Evolutionary conservation across 1,140 invertebrate species (phyloP).

Genomic region (Drosophila asahinai): DNA sequence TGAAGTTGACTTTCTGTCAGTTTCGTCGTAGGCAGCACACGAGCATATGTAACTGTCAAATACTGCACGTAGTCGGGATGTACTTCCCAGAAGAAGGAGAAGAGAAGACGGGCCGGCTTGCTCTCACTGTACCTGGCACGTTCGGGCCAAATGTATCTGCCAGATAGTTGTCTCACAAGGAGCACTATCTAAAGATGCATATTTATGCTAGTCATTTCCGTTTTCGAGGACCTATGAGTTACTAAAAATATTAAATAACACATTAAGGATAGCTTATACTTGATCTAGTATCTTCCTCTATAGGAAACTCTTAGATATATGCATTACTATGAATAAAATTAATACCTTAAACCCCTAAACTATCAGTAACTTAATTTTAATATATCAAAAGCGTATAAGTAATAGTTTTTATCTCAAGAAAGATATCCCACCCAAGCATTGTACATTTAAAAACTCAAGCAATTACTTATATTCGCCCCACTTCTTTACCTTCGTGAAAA

Average conservation of each 20-base stretch:
- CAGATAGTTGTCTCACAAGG: slow-evolving; percentile 35
- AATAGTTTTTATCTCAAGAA: not conserved
- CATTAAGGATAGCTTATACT: too few species aligned
- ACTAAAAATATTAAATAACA: not conserved
- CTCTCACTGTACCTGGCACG: slow-evolving; percentile 30
- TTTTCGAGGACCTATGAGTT: not conserved
- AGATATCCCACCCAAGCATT: not conserved
- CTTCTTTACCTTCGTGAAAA: not conserved
- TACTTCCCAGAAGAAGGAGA: slow-evolving; percentile 18
- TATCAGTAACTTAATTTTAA: too few species aligned
- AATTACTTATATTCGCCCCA: slow-evolving; percentile 10
- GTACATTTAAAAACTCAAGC: not conserved
- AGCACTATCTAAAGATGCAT: not conserved
- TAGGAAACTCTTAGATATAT: not conserved
- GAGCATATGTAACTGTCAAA: slow-evolving; percentile 50
- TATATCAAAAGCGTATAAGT: not conserved
- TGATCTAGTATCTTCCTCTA: not conserved
- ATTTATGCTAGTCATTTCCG: slow-evolving; percentile 1
- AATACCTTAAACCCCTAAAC: too few species aligned
- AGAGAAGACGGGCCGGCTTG: not conserved
- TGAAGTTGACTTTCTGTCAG: slow-evolving; percentile 41
- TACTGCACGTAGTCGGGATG: slow-evolving; percentile 36
- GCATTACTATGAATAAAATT: too few species aligned
- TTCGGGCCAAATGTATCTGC: slow-evolving; percentile 43
- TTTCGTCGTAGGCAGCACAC: slow-evolving; percentile 25